Evolutionary conservation across 2,797 vertebrate genomes (phyloP).

Genomic region (Sebastes trivittatus): DNA sequence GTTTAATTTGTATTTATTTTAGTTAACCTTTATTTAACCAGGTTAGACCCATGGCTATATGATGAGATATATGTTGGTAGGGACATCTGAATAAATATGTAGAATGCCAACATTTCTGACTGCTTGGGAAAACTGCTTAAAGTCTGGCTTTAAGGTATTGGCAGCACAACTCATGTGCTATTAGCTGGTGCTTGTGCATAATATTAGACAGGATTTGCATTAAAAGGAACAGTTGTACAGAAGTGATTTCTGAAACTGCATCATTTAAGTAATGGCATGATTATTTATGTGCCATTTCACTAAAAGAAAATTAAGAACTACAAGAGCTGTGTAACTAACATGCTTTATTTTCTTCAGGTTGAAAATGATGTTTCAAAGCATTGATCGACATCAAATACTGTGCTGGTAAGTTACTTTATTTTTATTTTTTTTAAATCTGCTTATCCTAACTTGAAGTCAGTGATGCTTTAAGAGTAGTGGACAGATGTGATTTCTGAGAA

Average conservation of each 20-base stretch:
- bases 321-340: fast-evolving
- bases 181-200: no score
- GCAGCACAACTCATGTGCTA: background rate
- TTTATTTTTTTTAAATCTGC: no score
- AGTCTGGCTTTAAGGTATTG: no score
- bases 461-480: slow-evolving; percentile 96
- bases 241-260: slow-evolving; percentile 37
- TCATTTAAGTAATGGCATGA: background rate
- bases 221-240: slow-evolving; percentile 80
- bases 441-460: background rate
- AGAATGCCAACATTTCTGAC: slow-evolving; percentile 83
- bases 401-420: background rate
- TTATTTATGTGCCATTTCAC: background rate
- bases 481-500: slow-evolving; percentile 94
- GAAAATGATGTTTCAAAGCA: fast-evolving
- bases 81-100: slow-evolving; percentile 85
- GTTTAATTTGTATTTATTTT: no score
- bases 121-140: background rate
- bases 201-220: no score
- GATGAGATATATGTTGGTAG: slow-evolving; percentile 85
- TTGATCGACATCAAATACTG: fast-evolving
- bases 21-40: no score
- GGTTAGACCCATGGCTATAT: slow-evolving; percentile 36
- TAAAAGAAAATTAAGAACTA: fast-evolving
- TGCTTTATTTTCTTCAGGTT: background rate